Percentiles rank a stretch among this genome's conserved stretches.
Evolutionary conservation across 1,140 invertebrate species (phyloP).

Genomic region (Catajapyx aquilonaris): DNA sequence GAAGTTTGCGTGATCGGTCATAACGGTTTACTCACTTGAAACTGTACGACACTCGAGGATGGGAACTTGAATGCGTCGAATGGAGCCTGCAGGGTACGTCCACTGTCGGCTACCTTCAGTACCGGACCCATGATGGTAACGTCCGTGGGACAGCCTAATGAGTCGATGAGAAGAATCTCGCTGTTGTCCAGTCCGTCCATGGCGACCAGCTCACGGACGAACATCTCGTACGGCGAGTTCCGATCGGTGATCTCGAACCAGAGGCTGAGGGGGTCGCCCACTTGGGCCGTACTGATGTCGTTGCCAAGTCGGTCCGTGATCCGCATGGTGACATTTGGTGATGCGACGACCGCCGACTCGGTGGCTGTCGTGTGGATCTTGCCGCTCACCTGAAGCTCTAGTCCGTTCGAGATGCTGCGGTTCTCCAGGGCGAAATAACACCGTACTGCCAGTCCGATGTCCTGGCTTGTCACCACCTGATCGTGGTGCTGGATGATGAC

Average conservation of each 20-base stretch:
- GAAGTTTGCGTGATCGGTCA: too few relatives aligned
- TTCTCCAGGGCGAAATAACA: slow-evolving; percentile 30
- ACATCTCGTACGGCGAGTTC: slow-evolving; percentile 30
- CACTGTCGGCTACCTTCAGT: slow-evolving; percentile 16
- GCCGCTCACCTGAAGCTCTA: slow-evolving; percentile 20
- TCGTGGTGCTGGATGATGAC: slow-evolving; percentile 28
- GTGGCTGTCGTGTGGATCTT: slow-evolving; percentile 16
- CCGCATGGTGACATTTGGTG: slow-evolving; percentile 29
- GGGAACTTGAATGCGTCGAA: slow-evolving; percentile 35
- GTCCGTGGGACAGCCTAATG: slow-evolving; percentile 28
- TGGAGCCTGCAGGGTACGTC: slow-evolving; percentile 23
- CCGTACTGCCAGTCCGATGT: slow-evolving; percentile 26
- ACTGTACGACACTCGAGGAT: slow-evolving; percentile 30
- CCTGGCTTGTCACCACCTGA: slow-evolving; percentile 29
- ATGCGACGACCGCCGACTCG: slow-evolving; percentile 25
- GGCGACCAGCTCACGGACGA: slow-evolving; percentile 30
- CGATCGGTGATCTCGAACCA: slow-evolving; percentile 26
- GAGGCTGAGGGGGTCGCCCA: slow-evolving; percentile 27
- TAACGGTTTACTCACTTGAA: slow-evolving; percentile 20
- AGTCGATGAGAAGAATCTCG: slow-evolving; percentile 28
- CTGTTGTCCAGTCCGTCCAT: slow-evolving; percentile 28
- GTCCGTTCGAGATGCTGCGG: slow-evolving; percentile 23
- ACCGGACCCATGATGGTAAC: slow-evolving; percentile 26
- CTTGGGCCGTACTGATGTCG: slow-evolving; percentile 23
- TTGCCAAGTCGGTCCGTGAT: slow-evolving; percentile 25